A percentile compares a stretch with the other conserved stretches of the same genome.
These are phyloP conservation scores for Himalopsyche tibetana DNA, from an alignment of 2,888 invertebrate species.

Conservation along the genomic window DNA sequence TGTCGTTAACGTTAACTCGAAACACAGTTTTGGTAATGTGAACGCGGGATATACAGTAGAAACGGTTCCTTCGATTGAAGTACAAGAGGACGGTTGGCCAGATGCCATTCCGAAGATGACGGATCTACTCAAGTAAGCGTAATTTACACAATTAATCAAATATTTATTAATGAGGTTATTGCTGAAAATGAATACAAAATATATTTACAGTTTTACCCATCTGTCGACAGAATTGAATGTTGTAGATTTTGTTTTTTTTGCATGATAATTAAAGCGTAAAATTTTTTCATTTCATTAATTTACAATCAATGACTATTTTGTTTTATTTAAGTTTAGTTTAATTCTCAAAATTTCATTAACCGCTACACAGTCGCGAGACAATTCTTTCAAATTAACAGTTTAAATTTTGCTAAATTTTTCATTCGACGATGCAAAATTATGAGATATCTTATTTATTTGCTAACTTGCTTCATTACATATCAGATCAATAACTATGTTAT, in stretches of 20 bases:
- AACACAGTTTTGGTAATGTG: not conserved
- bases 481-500: no score
- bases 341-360: no score
- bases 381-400: no score
- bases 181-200: slow-evolving; percentile 19
- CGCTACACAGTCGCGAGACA: no score
- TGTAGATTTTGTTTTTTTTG: not conserved
- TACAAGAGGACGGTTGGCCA: slow-evolving; percentile 54
- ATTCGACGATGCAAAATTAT: no score
- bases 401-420: no score
- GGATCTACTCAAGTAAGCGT: slow-evolving; percentile 53
- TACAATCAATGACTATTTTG: no score
- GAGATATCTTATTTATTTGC: no score
- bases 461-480: no score
- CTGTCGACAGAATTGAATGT: not conserved
- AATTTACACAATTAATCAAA: not conserved
- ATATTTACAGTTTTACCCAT: not conserved
- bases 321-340: no score
- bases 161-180: slow-evolving; percentile 15
- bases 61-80: slow-evolving; percentile 56
- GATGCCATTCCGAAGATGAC: slow-evolving; percentile 40
- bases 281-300: no score
- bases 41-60: slow-evolving; percentile 49
- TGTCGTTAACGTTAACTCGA: slow-evolving; percentile 13
- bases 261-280: not conserved